Conservation (phyloP, 2,797 vertebrate genomes). For the Acanthurus leucopareius region DNA sequence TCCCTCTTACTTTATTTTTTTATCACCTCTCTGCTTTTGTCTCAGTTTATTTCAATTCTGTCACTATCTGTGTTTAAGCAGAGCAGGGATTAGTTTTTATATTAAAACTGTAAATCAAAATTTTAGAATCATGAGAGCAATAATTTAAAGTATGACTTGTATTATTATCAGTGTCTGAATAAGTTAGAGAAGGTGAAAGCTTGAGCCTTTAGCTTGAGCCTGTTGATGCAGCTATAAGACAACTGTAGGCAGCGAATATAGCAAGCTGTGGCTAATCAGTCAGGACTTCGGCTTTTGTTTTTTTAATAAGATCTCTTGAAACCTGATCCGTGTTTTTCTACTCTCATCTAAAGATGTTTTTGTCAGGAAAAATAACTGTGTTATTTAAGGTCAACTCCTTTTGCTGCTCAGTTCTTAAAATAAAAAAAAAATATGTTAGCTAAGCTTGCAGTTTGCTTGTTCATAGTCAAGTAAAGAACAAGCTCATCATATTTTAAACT, state of each 20-base stretch:
- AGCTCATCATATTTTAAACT: not conserved
- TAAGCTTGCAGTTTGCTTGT: not conserved
- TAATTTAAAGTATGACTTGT: not conserved
- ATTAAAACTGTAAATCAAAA: not conserved
- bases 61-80: not conserved
- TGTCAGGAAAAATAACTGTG: no score
- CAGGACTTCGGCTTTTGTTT: not conserved
- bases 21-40: slow-evolving; percentile 9
- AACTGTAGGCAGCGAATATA: not conserved
- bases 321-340: no score
- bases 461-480: not conserved
- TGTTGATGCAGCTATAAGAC: not conserved
- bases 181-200: not conserved
- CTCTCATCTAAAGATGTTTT: not conserved
- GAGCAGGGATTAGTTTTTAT: not conserved
- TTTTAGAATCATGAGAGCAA: not conserved
- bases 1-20: slow-evolving; percentile 18
- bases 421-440: not conserved
- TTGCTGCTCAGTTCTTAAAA: not conserved
- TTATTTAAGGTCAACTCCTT: not conserved
- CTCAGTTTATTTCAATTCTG: slow-evolving; percentile 5
- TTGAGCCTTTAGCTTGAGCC: not conserved
- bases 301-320: no score
- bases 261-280: not conserved
- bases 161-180: not conserved